A percentile compares a stretch with the other conserved stretches of the same genome.
Conservation (phyloP, 2,113 vertebrate genomes). For the Aix galericulata region DNA sequence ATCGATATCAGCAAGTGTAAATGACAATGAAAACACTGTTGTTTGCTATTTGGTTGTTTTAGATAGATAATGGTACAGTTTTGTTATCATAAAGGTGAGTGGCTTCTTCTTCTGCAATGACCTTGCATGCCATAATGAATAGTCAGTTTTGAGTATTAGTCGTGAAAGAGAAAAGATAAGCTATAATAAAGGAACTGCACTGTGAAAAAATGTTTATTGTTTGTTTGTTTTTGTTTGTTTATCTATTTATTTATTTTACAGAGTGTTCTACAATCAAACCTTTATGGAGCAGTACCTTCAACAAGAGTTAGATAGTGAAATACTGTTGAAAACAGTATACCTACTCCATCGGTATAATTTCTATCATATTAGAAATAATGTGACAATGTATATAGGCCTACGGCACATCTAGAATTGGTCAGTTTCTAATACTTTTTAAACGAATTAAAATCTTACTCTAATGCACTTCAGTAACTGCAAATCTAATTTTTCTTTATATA, state of each 20-base stretch:
- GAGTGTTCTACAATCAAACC: background rate
- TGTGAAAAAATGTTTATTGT: background rate
- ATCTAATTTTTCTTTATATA: background rate
- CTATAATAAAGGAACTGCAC: background rate
- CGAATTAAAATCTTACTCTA: background rate
- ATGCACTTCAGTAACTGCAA: background rate
- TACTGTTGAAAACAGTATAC: background rate
- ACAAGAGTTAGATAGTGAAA: background rate
- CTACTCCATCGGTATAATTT: background rate
- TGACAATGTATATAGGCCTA: background rate
- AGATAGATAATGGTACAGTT: background rate
- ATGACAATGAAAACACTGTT: background rate
- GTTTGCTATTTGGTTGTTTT: background rate
- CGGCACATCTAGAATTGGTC: background rate
- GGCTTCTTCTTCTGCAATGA: background rate
- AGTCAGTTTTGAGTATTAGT: background rate
- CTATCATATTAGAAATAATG: background rate
- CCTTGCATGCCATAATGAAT: background rate
- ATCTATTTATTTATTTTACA: background rate
- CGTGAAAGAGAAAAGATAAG: background rate
- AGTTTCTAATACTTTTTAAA: background rate
- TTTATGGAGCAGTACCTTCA: background rate
- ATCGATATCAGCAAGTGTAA: background rate
- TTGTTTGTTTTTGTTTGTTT: background rate
- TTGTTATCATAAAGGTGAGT: background rate